Base-by-base conservation (phyloP, 2,113 vertebrate genomes). In the Notothenia coriiceps region DNA sequence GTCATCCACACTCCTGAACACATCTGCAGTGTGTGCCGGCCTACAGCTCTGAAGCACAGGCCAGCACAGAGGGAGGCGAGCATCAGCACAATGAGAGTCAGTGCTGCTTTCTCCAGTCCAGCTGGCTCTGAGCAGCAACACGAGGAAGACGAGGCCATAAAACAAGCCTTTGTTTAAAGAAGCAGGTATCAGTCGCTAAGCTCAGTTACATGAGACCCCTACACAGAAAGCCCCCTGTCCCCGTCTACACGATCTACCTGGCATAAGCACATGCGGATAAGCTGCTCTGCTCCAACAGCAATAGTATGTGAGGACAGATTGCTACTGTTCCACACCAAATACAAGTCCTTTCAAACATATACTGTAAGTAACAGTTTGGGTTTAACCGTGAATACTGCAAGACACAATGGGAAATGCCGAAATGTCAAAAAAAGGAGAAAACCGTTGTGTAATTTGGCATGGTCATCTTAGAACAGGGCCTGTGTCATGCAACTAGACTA, bases 151-250 rank as follows among this genome's bases (percentile, higher is more conserved):
- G 10, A 63, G 54, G 65, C 70, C 70, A 73, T 89, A 70, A 92
- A 89, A 85, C 59, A 50, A 65, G 47, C 75, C 83, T 88, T 90
- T 90, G 88, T 90, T 84, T 80, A 6, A 82, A 66, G 80, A 70
- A 61, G 59, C 73, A 63, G 77, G 77, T 81, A 86, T 83, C 76
- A 61, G 51, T 69, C 70, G 68, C 73, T 70, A 43, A 22, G 79
- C 76, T 77, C 70, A 6, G 83, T 80, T 80, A 86, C 67, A 60
- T 6, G 74, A 86, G 63, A 77, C 47, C 56, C 61, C 46, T 5
- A 49, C 40, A 70, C 6, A 11, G 77, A 85, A 81, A 72, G n/a
- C 59, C 3, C 80, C 70, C 5, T 5, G 25, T 62, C 56, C 13
- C 44, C 0, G 10, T 70, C 72, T 70, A 77, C 49, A 73, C 10